Evolutionary conservation across 2,888 invertebrate genomes (phyloP).

Genomic region (Coelinius sp.): DNA sequence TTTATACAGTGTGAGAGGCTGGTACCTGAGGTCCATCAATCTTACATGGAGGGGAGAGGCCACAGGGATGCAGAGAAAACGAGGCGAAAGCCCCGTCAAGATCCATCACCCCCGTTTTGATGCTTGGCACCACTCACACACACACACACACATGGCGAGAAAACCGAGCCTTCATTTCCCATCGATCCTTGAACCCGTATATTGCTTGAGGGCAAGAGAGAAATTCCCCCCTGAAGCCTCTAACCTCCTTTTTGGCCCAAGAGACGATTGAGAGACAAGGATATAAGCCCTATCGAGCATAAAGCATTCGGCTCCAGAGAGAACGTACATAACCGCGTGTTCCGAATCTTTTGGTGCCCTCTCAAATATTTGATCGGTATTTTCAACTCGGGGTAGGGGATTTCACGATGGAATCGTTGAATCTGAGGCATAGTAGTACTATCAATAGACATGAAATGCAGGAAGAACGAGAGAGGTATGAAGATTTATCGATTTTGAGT

Average conservation of each 20-base stretch:
- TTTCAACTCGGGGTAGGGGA: conserved; percentile 26
- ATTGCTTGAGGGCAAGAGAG: conserved; percentile 37
- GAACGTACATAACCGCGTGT: conserved; percentile 2
- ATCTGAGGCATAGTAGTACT: conserved; percentile 19
- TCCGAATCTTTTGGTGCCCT: conserved; percentile 37
- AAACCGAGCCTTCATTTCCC: conserved; percentile 26
- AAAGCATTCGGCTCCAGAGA: conserved; percentile 10
- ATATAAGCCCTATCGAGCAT: conserved; percentile 27
- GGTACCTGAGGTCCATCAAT: conserved; percentile 32
- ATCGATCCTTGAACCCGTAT: conserved; percentile 43
- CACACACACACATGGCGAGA: conserved; percentile 32
- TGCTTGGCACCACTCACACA: neutral
- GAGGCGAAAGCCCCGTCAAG: conserved; percentile 49
- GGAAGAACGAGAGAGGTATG: neutral
- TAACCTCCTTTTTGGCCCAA: conserved; percentile 9
- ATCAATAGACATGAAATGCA: conserved; percentile 5
- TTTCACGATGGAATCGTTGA: conserved; percentile 29
- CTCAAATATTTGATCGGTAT: conserved; percentile 45
- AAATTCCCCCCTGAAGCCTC: conserved; percentile 23
- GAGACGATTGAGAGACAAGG: conserved; percentile 27
- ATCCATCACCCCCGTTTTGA: conserved; percentile 45
- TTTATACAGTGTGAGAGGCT: neutral
- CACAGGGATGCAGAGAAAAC: conserved; percentile 43
- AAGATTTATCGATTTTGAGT: conserved; percentile 6
- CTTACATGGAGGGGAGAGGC: conserved; percentile 31